Evolutionary conservation across 37 sponge, comb jelly and placozoan genomes (phyloP).

Genomic region (Eunapius fragilis): DNA sequence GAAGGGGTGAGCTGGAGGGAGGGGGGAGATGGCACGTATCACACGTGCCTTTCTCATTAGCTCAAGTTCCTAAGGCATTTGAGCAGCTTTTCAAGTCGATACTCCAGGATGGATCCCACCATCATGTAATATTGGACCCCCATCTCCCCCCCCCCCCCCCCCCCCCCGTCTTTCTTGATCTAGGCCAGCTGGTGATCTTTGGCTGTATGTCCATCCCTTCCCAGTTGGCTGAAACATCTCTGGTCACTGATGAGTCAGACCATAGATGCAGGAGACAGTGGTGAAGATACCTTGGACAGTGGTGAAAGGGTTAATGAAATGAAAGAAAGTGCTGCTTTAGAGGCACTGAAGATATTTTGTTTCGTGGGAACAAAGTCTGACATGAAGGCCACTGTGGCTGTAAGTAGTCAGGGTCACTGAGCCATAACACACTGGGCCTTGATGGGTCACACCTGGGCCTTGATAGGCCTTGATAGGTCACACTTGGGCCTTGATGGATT

Average conservation of each 20-base stretch:
- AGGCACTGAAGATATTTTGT: background rate
- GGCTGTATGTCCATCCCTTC: too few relatives aligned
- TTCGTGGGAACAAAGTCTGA: background rate
- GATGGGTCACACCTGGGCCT: background rate
- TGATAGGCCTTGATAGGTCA: background rate
- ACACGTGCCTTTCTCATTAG: background rate
- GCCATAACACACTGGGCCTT: background rate
- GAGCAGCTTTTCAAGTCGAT: background rate
- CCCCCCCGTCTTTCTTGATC: too few relatives aligned
- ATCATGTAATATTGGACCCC: background rate
- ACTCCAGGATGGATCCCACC: background rate
- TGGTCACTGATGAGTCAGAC: conserved; percentile 23
- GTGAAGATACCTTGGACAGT: background rate
- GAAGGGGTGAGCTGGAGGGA: conserved; percentile 49
- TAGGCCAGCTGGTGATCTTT: too few relatives aligned
- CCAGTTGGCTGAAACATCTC: conserved; percentile 63
- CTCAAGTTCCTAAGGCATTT: background rate
- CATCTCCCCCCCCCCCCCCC: background rate
- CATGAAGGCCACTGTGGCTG: background rate
- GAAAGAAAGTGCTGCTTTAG: background rate
- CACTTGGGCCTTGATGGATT: too few relatives aligned
- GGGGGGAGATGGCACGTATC: background rate
- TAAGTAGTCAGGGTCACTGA: background rate
- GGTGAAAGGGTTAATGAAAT: background rate
- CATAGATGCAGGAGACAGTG: background rate